phyloP scores from a whole-genome alignment of 1,140 invertebrate species.

The Ephestia elutella region DNA sequence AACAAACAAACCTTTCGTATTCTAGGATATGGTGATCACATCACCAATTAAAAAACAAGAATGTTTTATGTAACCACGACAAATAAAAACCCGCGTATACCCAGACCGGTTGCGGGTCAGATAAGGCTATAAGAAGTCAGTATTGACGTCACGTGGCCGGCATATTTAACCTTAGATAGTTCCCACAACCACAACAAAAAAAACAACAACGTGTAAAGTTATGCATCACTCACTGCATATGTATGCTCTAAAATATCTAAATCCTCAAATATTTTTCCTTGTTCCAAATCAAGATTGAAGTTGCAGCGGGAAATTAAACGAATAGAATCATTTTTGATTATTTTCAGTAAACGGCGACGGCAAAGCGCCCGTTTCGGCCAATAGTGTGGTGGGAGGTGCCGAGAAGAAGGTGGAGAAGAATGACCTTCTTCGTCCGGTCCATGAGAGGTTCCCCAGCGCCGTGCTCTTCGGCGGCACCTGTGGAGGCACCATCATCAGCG shows the following conservation, averaged over 20 bases:
- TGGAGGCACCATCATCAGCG: slow-evolving; percentile 56
- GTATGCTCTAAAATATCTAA: no score
- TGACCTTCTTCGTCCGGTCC: slow-evolving; percentile 11
- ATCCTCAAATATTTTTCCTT: no score
- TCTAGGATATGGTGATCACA: not conserved
- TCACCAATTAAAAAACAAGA: not conserved
- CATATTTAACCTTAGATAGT: not conserved
- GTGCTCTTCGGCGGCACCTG: slow-evolving; percentile 60
- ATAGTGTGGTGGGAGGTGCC: not conserved
- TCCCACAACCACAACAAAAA: not conserved
- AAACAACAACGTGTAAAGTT: not conserved
- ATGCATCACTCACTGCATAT: not conserved
- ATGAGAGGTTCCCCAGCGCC: slow-evolving; percentile 48
- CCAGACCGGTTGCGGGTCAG: slow-evolving; percentile 1
- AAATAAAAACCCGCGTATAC: not conserved
- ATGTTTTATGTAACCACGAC: not conserved
- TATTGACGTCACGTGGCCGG: not conserved
- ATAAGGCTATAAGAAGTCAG: slow-evolving; percentile 1
- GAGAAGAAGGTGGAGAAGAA: not conserved
- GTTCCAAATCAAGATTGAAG: no score
- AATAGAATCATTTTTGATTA: not conserved
- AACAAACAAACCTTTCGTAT: not conserved
- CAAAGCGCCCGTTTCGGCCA: not conserved
- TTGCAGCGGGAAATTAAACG: no score
- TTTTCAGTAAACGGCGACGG: not conserved